Conservation (phyloP, 1,140 invertebrate species). For the Mizuhopecten yessoensis region DNA sequence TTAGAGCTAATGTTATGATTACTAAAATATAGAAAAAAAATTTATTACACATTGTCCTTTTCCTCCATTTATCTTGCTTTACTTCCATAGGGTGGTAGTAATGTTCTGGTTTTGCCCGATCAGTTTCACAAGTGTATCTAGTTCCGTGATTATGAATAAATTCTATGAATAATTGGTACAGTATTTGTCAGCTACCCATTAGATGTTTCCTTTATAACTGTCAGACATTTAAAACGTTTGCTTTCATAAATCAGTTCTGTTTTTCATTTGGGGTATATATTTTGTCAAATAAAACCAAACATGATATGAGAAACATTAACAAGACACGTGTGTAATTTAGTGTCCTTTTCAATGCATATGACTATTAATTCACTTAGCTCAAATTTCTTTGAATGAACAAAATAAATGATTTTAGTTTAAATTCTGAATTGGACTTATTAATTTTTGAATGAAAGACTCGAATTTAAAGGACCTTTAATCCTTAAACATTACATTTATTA, state of each 20-base stretch:
- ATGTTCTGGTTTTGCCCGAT: not conserved
- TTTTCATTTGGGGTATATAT: not conserved
- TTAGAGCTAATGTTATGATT: not conserved
- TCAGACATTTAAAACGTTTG: not conserved
- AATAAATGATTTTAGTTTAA: no score
- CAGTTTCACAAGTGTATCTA: not conserved
- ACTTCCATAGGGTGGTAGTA: not conserved
- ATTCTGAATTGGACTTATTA: not conserved
- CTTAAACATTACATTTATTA: not conserved
- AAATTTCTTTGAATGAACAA: conserved; percentile 8
- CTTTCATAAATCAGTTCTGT: not conserved
- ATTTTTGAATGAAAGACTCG: not conserved
- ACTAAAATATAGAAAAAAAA: not conserved
- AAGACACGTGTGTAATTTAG: not conserved
- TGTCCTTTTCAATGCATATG: not conserved
- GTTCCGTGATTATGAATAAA: not conserved
- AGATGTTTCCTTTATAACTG: not conserved
- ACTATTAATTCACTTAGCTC: not conserved
- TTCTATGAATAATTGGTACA: not conserved
- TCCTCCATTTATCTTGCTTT: not conserved
- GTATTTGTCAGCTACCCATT: not conserved
- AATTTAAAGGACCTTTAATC: not conserved
- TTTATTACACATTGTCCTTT: not conserved
- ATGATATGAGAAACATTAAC: not conserved
- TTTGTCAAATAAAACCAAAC: not conserved